These are phyloP conservation scores for Pteronotus mesoamericanus DNA, from an alignment of 2,797 vertebrate genomes.

Conservation along the genomic window DNA sequence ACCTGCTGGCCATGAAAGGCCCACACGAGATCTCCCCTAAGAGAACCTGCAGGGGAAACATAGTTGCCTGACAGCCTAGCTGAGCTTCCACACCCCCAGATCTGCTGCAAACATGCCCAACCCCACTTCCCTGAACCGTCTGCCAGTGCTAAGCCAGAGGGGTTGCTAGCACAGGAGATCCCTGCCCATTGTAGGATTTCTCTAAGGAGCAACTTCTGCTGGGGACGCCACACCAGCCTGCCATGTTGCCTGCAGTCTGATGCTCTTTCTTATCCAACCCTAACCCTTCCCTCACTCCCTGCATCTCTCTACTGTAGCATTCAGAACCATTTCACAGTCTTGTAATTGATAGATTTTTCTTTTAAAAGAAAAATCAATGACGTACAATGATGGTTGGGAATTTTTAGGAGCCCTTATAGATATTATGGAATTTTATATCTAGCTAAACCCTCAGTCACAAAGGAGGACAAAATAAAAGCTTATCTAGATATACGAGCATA, in stretches of 20 bases:
- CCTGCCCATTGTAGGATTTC: background rate
- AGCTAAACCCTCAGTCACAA: background rate
- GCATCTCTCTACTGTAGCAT: constrained; percentile 9
- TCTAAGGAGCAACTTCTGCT: background rate
- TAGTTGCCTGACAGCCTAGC: background rate
- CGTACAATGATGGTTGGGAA: constrained; percentile 1
- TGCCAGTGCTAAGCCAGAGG: too few species aligned
- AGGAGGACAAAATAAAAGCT: background rate
- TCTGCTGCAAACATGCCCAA: too few species aligned
- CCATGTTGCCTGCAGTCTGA: background rate
- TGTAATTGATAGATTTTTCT: constrained; percentile 31
- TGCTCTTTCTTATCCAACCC: background rate
- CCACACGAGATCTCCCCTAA: too few species aligned
- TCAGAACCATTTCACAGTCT: constrained; percentile 63
- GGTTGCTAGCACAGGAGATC: background rate
- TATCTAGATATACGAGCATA: too few species aligned
- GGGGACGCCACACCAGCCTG: background rate
- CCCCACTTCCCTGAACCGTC: too few species aligned
- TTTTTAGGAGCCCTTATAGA: constrained; percentile 80
- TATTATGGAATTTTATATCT: background rate
- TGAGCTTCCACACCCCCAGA: background rate
- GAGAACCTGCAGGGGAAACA: background rate
- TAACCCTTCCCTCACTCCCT: background rate
- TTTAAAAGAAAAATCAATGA: constrained; percentile 29
- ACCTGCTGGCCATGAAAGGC: background rate